These are phyloP conservation scores for Cairina moschata DNA, from an alignment of 2,113 vertebrate genomes.

Conservation along the genomic window DNA sequence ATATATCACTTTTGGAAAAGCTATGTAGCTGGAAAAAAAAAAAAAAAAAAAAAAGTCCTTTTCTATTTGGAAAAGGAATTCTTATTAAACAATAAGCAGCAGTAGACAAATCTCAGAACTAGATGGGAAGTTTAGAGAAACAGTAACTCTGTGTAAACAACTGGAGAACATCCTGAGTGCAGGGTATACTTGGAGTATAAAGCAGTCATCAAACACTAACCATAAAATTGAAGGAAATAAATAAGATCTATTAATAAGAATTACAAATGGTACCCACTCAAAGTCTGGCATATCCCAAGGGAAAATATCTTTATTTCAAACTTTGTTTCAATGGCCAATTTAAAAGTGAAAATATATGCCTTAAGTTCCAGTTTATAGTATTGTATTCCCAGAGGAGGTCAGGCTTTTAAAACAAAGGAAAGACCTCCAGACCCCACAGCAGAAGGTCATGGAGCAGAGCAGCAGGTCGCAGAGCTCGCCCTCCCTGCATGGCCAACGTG, in stretches of 20 bases:
- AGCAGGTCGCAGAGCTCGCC: not conserved
- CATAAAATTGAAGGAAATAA: not conserved
- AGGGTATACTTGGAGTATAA: not conserved
- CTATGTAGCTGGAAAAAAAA: fast-evolving
- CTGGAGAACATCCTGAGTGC: not conserved
- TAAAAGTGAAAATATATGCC: slow-evolving; percentile 21
- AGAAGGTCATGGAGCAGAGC: not conserved
- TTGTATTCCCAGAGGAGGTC: not conserved
- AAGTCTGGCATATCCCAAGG: not conserved
- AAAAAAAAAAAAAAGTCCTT: not conserved
- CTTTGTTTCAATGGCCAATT: not conserved
- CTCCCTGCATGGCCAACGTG: not conserved
- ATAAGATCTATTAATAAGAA: not conserved
- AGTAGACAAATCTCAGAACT: not conserved
- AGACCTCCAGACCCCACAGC: not conserved
- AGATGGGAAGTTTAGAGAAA: not conserved
- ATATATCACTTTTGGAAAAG: not conserved
- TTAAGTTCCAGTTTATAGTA: not conserved
- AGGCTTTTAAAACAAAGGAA: slow-evolving; percentile 4
- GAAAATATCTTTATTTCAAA: not conserved
- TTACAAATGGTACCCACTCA: not conserved
- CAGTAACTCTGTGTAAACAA: not conserved
- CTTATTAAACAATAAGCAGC: not conserved
- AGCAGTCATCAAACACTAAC: not conserved
- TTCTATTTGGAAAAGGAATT: not conserved